phyloP scores from a whole-genome alignment of 2,888 invertebrate species.

The Aporophyla lueneburgensis region DNA sequence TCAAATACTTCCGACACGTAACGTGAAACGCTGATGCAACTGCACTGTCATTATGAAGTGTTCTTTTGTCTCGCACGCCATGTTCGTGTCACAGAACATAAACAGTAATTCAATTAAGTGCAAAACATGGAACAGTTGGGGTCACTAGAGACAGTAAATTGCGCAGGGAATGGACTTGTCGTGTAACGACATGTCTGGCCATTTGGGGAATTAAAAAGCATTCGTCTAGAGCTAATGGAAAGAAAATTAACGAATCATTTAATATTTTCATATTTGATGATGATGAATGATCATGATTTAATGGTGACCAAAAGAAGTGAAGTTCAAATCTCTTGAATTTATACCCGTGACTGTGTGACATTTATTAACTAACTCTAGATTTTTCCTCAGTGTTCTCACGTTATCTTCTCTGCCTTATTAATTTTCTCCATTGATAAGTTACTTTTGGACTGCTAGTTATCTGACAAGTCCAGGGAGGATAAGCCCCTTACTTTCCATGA shows the following conservation, averaged over 20 bases:
- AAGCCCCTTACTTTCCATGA: background rate
- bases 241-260: background rate
- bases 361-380: background rate
- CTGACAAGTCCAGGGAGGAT: background rate
- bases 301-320: background rate
- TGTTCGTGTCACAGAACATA: conserved; percentile 21
- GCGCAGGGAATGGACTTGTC: background rate
- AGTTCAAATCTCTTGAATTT: background rate
- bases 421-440: background rate
- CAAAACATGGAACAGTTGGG: background rate
- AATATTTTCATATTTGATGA: background rate
- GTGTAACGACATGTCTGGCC: too few species aligned
- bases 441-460: background rate
- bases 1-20: conserved; percentile 40
- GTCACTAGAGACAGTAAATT: background rate
- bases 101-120: conserved; percentile 37
- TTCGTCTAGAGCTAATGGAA: background rate
- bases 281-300: too few species aligned
- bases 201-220: background rate
- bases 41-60: conserved; percentile 30
- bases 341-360: too few species aligned
- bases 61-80: conserved; percentile 48
- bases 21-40: conserved; percentile 54
- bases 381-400: background rate
- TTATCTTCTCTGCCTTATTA: background rate